A percentile compares a stretch with the other conserved stretches of the same genome.
These are phyloP conservation scores for Catocala fraxini DNA, from an alignment of 2,888 invertebrate species.

Conservation along the genomic window DNA sequence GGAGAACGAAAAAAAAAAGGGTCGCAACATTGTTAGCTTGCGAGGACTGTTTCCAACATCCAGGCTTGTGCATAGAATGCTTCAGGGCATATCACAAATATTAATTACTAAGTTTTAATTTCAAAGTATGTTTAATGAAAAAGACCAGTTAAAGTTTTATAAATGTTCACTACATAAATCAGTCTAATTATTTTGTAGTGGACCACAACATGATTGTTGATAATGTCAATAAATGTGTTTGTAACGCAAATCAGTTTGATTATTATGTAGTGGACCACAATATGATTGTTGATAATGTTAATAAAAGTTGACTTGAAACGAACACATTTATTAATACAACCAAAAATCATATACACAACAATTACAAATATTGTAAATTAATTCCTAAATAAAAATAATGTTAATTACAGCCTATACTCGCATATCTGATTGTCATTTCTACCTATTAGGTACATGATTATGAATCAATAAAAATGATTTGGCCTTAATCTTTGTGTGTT, in stretches of 20 bases:
- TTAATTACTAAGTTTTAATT: neutral
- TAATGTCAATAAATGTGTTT: slow-evolving; percentile 7
- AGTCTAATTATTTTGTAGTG: slow-evolving; percentile 24
- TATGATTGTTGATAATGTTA: slow-evolving; percentile 1
- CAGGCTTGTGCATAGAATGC: neutral
- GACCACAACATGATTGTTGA: slow-evolving; percentile 17
- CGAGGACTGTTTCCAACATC: neutral
- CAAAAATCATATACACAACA: slow-evolving; percentile 6
- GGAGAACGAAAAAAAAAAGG: neutral
- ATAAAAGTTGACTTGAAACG: slow-evolving; percentile 1
- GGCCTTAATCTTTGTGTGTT: slow-evolving; percentile 15
- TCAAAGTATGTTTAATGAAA: no score
- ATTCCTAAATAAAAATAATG: slow-evolving; percentile 20
- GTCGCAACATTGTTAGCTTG: neutral
- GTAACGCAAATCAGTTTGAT: slow-evolving; percentile 3
- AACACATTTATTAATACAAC: slow-evolving; percentile 4
- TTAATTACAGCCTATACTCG: slow-evolving; percentile 20
- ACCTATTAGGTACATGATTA: slow-evolving; percentile 7
- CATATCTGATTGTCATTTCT: slow-evolving; percentile 13
- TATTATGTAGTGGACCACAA: slow-evolving; percentile 5
- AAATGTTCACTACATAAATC: slow-evolving; percentile 12
- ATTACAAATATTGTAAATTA: slow-evolving; percentile 17
- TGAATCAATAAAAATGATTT: slow-evolving; percentile 16
- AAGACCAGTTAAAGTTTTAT: no score
- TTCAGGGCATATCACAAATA: slow-evolving; percentile 1